Evolutionary conservation across 1,140 invertebrate genomes (phyloP).

Genomic region (Homalodisca vitripennis): DNA sequence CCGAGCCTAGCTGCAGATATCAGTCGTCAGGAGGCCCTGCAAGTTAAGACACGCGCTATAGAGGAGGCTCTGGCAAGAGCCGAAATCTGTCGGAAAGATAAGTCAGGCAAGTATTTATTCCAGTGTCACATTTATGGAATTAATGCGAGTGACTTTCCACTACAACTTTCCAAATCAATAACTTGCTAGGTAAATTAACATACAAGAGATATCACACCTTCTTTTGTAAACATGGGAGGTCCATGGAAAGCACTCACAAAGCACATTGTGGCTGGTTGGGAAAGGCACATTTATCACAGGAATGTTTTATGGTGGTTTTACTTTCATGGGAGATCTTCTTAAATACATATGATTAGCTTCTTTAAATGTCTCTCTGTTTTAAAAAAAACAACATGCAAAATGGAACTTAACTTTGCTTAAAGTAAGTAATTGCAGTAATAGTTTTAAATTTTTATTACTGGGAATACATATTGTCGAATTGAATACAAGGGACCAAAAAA

Average conservation of each 20-base stretch:
- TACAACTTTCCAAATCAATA: background rate
- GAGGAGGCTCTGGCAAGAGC: slow-evolving; percentile 54
- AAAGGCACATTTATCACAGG: background rate
- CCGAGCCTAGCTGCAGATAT: slow-evolving; percentile 50
- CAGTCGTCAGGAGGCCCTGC: slow-evolving; percentile 55
- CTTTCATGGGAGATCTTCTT: too few species aligned
- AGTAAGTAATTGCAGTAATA: too few species aligned
- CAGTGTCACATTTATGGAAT: background rate
- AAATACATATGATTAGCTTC: too few species aligned
- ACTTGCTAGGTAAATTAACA: background rate
- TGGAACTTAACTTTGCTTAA: too few species aligned
- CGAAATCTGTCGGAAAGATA: slow-evolving; percentile 53
- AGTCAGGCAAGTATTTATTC: slow-evolving; percentile 39
- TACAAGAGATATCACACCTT: background rate
- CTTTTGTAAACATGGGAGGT: too few species aligned
- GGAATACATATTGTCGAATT: too few species aligned
- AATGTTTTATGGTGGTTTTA: too few species aligned
- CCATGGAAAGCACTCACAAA: too few species aligned
- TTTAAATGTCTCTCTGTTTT: too few species aligned
- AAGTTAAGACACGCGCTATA: slow-evolving; percentile 53
- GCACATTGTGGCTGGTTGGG: background rate
- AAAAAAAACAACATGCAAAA: too few species aligned
- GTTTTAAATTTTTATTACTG: too few species aligned
- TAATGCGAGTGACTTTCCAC: background rate
- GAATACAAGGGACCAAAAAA: too few species aligned